Percentiles rank a stretch among this genome's conserved stretches.
Conservation (phyloP, 2,888 invertebrate genomes). For the Stegophylla sp. region DNA sequence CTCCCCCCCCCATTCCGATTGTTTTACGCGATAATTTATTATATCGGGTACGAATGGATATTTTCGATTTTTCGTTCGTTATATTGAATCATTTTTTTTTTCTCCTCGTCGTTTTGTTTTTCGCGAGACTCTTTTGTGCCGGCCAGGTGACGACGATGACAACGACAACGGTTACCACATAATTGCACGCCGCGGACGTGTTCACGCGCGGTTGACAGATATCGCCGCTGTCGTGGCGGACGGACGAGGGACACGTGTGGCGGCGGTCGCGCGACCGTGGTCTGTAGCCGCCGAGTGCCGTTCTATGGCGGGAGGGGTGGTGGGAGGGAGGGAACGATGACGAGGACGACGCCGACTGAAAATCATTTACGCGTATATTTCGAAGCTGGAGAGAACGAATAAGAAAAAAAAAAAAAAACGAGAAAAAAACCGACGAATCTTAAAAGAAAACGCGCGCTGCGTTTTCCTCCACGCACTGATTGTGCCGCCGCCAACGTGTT, state of each 20-base stretch:
- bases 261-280: not conserved
- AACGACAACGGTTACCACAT: not conserved
- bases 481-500: constrained; percentile 55
- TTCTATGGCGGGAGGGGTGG: too few species aligned
- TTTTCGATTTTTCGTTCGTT: not conserved
- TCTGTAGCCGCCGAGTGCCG: too few species aligned
- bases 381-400: not conserved
- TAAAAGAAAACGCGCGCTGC: constrained; percentile 40
- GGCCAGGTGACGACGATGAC: not conserved
- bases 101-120: not conserved
- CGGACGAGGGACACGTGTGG: not conserved
- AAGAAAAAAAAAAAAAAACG: constrained; percentile 16
- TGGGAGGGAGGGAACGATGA: not conserved
- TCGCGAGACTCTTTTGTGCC: not conserved
- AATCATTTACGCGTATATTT: constrained; percentile 37
- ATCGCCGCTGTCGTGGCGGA: not conserved
- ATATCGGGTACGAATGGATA: not conserved
- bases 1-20: not conserved
- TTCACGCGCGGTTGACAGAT: constrained; percentile 38
- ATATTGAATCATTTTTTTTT: constrained; percentile 1
- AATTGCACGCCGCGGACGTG: constrained; percentile 33
- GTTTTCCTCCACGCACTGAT: constrained; percentile 56
- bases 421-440: constrained; percentile 2
- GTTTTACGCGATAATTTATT: not conserved
- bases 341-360: not conserved